phyloP scores from a whole-genome alignment of 2,888 invertebrate genomes.

The Amiota communis region DNA sequence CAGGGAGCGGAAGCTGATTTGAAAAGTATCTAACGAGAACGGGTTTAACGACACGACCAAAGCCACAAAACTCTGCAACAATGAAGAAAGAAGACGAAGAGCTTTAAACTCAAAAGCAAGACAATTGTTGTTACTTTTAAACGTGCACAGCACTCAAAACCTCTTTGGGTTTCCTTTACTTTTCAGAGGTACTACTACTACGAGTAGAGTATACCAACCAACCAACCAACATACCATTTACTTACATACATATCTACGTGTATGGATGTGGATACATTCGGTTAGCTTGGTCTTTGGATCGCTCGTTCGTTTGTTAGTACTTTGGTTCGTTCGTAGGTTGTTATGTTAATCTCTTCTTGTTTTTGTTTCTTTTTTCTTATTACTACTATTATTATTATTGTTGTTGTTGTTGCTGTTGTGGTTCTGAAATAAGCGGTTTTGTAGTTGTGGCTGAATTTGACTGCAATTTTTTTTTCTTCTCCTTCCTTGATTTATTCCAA shows the following conservation, averaged over 20 bases:
- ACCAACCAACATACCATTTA: background rate
- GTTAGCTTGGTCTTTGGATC: background rate
- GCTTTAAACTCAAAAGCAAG: background rate
- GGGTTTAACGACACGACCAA: constrained; percentile 18
- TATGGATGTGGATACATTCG: no score
- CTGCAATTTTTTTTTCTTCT: background rate
- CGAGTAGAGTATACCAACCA: background rate
- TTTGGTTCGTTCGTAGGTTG: constrained; percentile 35
- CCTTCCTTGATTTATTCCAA: no score
- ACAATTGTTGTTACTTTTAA: no score
- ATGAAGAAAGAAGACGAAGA: background rate
- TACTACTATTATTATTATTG: constrained; percentile 32
- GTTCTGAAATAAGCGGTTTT: constrained; percentile 31
- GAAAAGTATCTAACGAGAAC: constrained; percentile 9
- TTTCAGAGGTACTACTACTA: no score
- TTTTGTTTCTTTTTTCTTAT: constrained; percentile 39
- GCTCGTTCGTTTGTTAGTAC: background rate
- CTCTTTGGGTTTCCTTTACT: no score
- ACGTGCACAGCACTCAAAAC: no score
- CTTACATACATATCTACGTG: no score
- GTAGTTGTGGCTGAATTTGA: constrained; percentile 33
- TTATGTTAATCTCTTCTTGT: constrained; percentile 59
- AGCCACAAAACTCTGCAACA: constrained; percentile 10
- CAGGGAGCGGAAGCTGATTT: background rate
- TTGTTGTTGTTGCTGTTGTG: constrained; percentile 35